Evolutionary conservation across 2,797 vertebrate genomes (phyloP), one percentile per base, ranked within the genome.

Genomic region (Phoebastria nigripes): DNA sequence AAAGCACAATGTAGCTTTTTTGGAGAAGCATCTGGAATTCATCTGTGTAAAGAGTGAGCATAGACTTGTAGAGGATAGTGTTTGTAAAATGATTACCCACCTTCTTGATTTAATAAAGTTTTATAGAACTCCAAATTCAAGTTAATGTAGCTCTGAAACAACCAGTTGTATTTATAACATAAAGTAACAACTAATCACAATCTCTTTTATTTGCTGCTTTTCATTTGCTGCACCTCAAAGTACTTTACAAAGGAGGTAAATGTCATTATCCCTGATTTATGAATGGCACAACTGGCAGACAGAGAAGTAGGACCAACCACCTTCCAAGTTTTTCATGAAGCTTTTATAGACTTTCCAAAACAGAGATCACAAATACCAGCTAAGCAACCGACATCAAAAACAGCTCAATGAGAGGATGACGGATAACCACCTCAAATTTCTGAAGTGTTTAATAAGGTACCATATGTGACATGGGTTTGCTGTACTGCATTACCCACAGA

Each of bases 11-110:
- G 66, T 55, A 71, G 47, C 28, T 73, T 42, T 82, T 96, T 81
- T 78, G 55, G 76, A 96, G 87, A 93, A 93, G 87, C 86, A 94
- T 89, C 79, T 97, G 94, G 86, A 89, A 93, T 82, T 80, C 87
- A 81, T 92, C 67, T 69, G 63, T 82, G 35, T 81, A 65, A 87
- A 96, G 90, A 93, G 51, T 93, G 69, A 82, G 42, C 76, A 42
- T 31, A 72, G 12, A 16, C 82, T 92, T 90, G 84, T 76, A 94
- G 96, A 92, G 95, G 63, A 93, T 35, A 96, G 55, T 70, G 54
- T 96, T 87, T 94, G 78, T 91, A 89, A 95, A 96, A 82, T 63
- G 24, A 89, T 84, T 86, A 83, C n/a, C 19, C 9, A 2, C 24
- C 33, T 87, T 83, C 77, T 73, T 91, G 52, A 89, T 95, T 85